Conservation (phyloP, 2,113 vertebrate species). For the Columbina picui region DNA sequence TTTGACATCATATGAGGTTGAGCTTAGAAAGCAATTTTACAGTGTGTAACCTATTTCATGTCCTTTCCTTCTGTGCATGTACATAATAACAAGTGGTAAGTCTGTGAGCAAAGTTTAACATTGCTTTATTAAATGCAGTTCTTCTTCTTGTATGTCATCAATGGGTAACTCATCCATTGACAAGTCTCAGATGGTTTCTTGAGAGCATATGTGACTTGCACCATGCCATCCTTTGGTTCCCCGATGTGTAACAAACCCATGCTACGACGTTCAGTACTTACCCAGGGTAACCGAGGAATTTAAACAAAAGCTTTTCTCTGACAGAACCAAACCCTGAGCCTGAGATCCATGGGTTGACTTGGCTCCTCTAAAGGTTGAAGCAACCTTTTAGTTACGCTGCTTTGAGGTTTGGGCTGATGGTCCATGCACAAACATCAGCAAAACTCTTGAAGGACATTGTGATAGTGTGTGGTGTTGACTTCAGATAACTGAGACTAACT, state of each 20-base stretch:
- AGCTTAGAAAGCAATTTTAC: background rate
- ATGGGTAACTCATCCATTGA: background rate
- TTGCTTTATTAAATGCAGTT: background rate
- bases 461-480: background rate
- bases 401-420: background rate
- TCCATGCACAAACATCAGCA: background rate
- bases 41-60: fast-evolving
- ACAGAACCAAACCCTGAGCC: background rate
- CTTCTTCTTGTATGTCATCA: background rate
- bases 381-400: background rate
- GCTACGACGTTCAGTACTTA: background rate
- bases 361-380: background rate
- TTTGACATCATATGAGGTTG: background rate
- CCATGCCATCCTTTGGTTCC: background rate
- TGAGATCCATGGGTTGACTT: background rate
- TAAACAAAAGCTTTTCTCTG: background rate
- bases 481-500: background rate
- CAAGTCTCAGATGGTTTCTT: background rate
- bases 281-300: background rate
- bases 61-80: background rate
- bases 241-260: background rate
- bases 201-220: fast-evolving
- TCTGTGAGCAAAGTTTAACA: background rate
- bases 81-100: background rate
- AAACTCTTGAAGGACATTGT: background rate